Base-by-base conservation (phyloP, 2,888 invertebrate genomes). In the Drosophila fungiperda region DNA sequence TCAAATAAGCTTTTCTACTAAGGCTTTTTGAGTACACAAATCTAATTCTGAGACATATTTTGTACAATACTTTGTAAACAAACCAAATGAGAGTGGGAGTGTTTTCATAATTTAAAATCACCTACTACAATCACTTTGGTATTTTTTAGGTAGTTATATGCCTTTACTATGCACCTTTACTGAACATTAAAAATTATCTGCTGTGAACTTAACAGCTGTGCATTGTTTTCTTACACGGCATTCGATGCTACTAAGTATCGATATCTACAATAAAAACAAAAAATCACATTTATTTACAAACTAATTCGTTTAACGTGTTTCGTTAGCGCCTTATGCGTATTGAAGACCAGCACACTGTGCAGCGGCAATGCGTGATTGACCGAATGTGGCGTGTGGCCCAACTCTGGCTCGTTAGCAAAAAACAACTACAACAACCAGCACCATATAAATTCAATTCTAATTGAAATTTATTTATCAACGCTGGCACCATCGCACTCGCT, bases 381-480 rank as follows among this genome's bases (percentile, higher is more conserved):
- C 48, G 40, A 68, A 74, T 48, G 63, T 75, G 55, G 32, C 42
- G 52, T n/a, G 52, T 36, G 60, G 38, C 54, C 32, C 42, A 61
- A 62, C 40, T 40, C 55, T 42, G 33, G 45, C 33, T 53, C 32
- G 53, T 62, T 38, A 59, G 17, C 64, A 42, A 48, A 68, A 38
- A 78, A 32, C 63, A 65, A 61, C 50, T 62, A 45, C 26, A 53
- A 48, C 45, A 60, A 55, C 33, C 69, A 68, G 38, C 38, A 73
- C 42, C 61, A 60, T n/a, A 78, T 70, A 66, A 75, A 68, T 73
- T 75, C 55, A 68, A 65, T 70, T 87, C 86, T 84, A 89, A 85
- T 85, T 89, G 77, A 89, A 85, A 89, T 87, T 85, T 89, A 85
- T 85, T 87, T 80, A 78, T 69, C 73, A 61, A 23, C 66, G 54